Base-by-base conservation (phyloP, 2,888 invertebrate genomes). In the Panopea generosa region DNA sequence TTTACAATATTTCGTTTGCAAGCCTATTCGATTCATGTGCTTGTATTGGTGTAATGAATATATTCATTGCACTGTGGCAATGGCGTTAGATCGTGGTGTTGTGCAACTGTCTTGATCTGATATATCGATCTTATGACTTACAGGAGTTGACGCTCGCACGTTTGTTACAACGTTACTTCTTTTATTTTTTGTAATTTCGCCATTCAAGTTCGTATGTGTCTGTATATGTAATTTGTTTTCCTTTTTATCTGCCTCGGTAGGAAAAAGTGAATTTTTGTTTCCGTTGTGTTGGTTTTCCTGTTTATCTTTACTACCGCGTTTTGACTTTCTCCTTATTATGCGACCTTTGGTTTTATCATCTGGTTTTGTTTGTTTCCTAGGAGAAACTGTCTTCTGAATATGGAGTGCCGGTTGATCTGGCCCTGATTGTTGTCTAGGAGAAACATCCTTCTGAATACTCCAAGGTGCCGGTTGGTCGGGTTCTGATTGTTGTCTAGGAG, bases 11-110 rank as follows among this genome's bases (percentile, higher is more conserved):
- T n/a, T n/a, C n/a, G n/a, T n/a, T n/a, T n/a, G n/a, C n/a, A n/a
- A n/a, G n/a, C n/a, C n/a, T n/a, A n/a, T n/a, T n/a, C n/a, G n/a
- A n/a, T n/a, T n/a, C n/a, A n/a, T n/a, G n/a, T n/a, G n/a, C n/a
- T n/a, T n/a, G n/a, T n/a, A n/a, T n/a, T n/a, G n/a, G n/a, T n/a
- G n/a, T n/a, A n/a, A n/a, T n/a, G n/a, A 33, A 33, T 33, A 33
- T 20, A 38, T 53, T 47, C 43, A 74, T 33, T 74, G 74, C 16
- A 75, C 69, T 7, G 69, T 75, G 11, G 75, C 38, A 24, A 75
- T 53, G 14, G 16, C 26, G 40, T 56, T 69, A 7, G 75, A 70
- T 50, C 69, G 50, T 2, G 75, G 75, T 14, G 69, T 75, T 9
- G 26, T 40, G 7, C 55, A 43, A 29, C 22, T 45, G 14, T 69